Base-by-base conservation (phyloP, 2,113 vertebrate genomes). In the Campylorhamphus procurvoides region DNA sequence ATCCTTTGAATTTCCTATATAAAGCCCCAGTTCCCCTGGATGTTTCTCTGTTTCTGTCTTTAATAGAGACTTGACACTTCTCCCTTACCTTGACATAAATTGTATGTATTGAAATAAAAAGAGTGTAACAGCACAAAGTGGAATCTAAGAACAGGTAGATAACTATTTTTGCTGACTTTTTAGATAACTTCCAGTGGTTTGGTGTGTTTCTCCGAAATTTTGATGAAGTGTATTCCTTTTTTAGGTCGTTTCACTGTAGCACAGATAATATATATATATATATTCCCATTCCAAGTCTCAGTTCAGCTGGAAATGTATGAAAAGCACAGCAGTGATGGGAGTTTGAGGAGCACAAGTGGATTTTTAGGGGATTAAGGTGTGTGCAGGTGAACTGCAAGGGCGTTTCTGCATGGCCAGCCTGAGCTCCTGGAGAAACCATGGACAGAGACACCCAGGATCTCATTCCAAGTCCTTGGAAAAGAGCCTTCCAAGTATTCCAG, bases 51-150 rank as follows among this genome's bases (percentile, higher is more conserved):
- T 58, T 91, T 40, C 55, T 56, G 10, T 35, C 80, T 82, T 79
- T 67, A 91, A 79, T 25, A 78, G 67, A 80, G 82, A 67, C 24
- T 20, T 59, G 49, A 76, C 86, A 69, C 89, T 77, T 60, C 46
- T 91, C 60, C 60, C 25, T 83, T 94, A 87, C 63, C 68, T 75
- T 81, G 62, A 84, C 64, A 47, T 87, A 81, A 93, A 87, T 81
- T 60, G 29, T 22, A 37, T 59, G 40, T 76, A 68, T 8, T 49
- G 59, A 91, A 84, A 68, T 67, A 50, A 77, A 81, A 74, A 76
- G 40, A 63, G 83, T 39, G 35, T 60, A 80, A 89, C 82, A 88
- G 50, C 50, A 74, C 60, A 44, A 79, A 77, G 71, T 71, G 39
- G 90, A 85, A 78, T 75, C 42, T 47, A 82, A 88, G 62, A 82